These are phyloP conservation scores for Molothrus aeneus DNA, from an alignment of 2,797 vertebrate genomes.

Conservation along the genomic window DNA sequence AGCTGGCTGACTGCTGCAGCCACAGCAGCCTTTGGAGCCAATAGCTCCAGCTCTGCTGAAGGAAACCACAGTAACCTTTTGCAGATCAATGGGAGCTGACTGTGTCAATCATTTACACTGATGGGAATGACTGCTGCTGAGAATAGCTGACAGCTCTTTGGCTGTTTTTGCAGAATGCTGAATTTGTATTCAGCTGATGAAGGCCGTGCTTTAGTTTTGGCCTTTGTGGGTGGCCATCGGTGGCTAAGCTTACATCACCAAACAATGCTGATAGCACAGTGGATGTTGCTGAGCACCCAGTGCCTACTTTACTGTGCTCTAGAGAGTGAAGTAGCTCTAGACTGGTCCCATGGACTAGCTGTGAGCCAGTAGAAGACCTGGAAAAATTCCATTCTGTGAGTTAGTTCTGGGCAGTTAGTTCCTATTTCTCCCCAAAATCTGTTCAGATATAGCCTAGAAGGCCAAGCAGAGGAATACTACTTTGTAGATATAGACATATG, in stretches of 20 bases:
- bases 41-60: neutral
- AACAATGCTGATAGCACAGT: neutral
- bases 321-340: neutral
- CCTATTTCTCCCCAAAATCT: neutral
- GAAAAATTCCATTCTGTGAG: neutral
- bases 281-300: neutral
- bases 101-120: neutral
- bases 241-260: neutral
- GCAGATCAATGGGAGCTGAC: neutral
- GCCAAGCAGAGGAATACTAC: neutral
- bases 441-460: neutral
- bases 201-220: neutral
- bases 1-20: neutral
- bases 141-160: neutral
- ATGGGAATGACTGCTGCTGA: neutral
- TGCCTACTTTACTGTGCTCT: neutral
- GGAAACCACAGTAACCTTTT: neutral
- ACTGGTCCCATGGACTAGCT: neutral
- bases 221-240: neutral
- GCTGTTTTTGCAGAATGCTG: neutral
- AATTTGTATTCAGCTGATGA: neutral
- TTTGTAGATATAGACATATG: neutral
- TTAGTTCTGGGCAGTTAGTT: neutral
- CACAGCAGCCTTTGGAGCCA: neutral
- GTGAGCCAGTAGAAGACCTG: neutral